Evolutionary conservation across 2,888 invertebrate species (phyloP), one percentile per base, ranked within the genome.

Genomic region (Zhuqinia jingwanae): DNA sequence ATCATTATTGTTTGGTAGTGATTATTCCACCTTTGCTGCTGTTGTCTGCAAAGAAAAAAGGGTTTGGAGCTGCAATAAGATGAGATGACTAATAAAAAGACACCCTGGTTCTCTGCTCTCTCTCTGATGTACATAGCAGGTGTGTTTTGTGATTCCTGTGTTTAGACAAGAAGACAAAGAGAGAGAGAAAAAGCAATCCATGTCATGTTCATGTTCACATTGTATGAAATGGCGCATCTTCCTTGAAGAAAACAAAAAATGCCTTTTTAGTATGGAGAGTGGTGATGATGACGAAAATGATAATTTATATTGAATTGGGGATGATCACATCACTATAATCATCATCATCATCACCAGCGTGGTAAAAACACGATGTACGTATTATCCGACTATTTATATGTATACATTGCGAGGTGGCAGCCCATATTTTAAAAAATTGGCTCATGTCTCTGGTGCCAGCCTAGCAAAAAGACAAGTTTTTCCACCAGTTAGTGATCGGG

Each of bases 1-100:
- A 70, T 47, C 22, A 6, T 11, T 22, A 47, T 70, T 70, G 70
- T 70, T 70, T 70, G 45, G 17, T 47, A 70, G 17, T 36, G 63
- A 17, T 65, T 36, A 65, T 65, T 65, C 63, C 17, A 27, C 8
- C 25, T 63, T 10, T 36, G n/a, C 3, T n/a, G 63, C 27, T 13
- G 3, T 60, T 17, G 6, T 17, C 13, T 70, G 22, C 13, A 13
- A 27, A 15, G 50, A 47, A 73, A 73, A 2, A 45, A 13, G 68
- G 68, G 68, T 20, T 47, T 50, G 73, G 47, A n/a, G 50, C 10
- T 58, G 42, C n/a, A n/a, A n/a, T n/a, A 68, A 2, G 68, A 17
- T 68, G 42, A 10, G 73, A 73, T 50, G 73, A 73, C 73, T 73
- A 73, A 73, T 73, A 73, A 73, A 73, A 73, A 45, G 70, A 73